phyloP scores from a whole-genome alignment of 2,888 invertebrate species.

The Acrocyrtus sp. region DNA sequence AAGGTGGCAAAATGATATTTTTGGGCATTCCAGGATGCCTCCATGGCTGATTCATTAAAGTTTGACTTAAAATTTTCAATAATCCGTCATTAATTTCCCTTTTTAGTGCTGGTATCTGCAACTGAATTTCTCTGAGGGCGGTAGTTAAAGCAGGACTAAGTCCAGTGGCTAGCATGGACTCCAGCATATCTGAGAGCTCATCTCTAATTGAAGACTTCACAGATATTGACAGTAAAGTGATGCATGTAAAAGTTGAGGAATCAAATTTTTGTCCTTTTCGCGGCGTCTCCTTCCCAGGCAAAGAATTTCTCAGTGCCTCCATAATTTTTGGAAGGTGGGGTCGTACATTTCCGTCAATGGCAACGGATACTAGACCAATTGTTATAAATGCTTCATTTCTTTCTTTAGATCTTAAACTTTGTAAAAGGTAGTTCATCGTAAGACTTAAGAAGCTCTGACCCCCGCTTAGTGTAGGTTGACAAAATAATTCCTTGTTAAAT shows the following conservation, averaged over 20 bases:
- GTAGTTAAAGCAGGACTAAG: conserved; percentile 90
- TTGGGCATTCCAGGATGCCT: conserved; percentile 83
- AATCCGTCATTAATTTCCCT: conserved; percentile 92
- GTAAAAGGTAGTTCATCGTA: conserved; percentile 81
- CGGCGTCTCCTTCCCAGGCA: conserved; percentile 72
- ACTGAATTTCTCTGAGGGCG: conserved; percentile 88
- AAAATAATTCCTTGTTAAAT: conserved; percentile 77
- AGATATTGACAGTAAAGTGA: conserved; percentile 89
- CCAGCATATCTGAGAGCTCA: conserved; percentile 86
- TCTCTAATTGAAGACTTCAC: conserved; percentile 80
- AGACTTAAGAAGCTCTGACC: conserved; percentile 73
- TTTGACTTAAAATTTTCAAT: conserved; percentile 88
- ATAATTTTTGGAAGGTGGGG: conserved; percentile 85
- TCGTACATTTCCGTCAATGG: conserved; percentile 84
- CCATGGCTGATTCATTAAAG: conserved; percentile 87
- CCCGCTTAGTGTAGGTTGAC: conserved; percentile 30
- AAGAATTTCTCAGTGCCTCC: conserved; percentile 79
- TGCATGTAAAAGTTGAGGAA: conserved; percentile 91
- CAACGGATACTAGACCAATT: conserved; percentile 89
- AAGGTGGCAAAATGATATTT: conserved; percentile 65
- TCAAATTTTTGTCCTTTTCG: conserved; percentile 72
- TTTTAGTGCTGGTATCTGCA: conserved; percentile 86
- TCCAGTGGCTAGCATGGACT: conserved; percentile 92
- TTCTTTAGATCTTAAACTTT: conserved; percentile 81
- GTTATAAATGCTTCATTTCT: conserved; percentile 89